A percentile compares a stretch with the other conserved stretches of the same genome.
phyloP scores from a whole-genome alignment of 2,113 vertebrate species.

The Halcyon senegalensis region DNA sequence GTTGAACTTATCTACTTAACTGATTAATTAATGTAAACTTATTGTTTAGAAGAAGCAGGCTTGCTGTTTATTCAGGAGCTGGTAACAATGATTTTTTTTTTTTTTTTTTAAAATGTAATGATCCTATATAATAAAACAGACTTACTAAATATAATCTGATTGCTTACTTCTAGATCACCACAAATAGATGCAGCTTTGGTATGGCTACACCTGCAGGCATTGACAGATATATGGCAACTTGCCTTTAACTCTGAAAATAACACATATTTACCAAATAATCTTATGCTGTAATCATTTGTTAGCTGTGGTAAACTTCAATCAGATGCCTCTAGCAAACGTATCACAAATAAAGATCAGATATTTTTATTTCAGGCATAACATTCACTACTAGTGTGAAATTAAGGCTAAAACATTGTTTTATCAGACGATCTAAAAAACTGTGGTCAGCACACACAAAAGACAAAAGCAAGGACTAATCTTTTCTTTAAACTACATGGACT shows the following conservation, averaged over 20 bases:
- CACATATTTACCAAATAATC: not conserved
- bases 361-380: slow-evolving; percentile 18
- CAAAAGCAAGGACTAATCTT: slow-evolving; percentile 65
- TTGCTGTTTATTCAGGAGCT: not conserved
- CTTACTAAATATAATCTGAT: not conserved
- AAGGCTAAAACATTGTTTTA: slow-evolving; percentile 49
- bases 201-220: not conserved
- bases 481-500: slow-evolving; percentile 62
- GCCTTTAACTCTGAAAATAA: not conserved
- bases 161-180: not conserved
- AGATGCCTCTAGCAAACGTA: slow-evolving; percentile 48
- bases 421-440: slow-evolving; percentile 54
- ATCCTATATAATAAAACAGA: not conserved
- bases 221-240: not conserved
- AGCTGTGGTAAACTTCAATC: not conserved
- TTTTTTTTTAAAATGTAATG: not conserved
- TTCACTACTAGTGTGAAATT: slow-evolving; percentile 54
- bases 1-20: not conserved
- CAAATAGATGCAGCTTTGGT: not conserved
- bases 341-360: slow-evolving; percentile 58
- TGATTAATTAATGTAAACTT: slow-evolving; percentile 17
- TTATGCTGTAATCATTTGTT: slow-evolving; percentile 14
- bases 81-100: not conserved
- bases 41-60: not conserved
- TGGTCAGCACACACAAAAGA: slow-evolving; percentile 47